Conservation (phyloP, 2,113 vertebrate genomes). For the Notarius quadriscutis region DNA sequence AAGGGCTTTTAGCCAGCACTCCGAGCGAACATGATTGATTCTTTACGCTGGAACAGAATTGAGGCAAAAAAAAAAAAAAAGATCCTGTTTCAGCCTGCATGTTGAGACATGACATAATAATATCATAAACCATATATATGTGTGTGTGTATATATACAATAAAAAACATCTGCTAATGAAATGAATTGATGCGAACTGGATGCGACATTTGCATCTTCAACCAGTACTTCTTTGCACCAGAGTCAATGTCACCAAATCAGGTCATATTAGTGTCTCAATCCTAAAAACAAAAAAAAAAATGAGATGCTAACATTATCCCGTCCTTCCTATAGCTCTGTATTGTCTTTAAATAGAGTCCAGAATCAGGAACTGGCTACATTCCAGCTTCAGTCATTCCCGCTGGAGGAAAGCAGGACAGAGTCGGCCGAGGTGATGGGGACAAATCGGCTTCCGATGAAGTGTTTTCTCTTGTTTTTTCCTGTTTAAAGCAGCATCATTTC, state of each 20-base stretch:
- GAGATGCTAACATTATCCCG: constrained; percentile 37
- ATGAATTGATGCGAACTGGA: background rate
- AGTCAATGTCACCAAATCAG: background rate
- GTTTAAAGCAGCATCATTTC: constrained; percentile 62
- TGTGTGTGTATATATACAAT: too few species aligned
- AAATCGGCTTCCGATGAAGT: constrained; percentile 77
- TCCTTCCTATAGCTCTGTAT: constrained; percentile 47
- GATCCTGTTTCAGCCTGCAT: background rate
- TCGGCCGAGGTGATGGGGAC: constrained; percentile 74
- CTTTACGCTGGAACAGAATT: constrained; percentile 11
- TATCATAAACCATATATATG: background rate
- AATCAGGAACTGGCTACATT: constrained; percentile 65
- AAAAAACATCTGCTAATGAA: background rate
- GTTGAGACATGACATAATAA: background rate
- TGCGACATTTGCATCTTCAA: background rate
- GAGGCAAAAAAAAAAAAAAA: background rate
- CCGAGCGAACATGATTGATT: constrained; percentile 36
- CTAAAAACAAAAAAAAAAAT: background rate
- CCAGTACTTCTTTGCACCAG: background rate
- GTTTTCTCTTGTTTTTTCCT: constrained; percentile 49
- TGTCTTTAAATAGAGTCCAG: constrained; percentile 66
- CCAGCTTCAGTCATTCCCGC: constrained; percentile 71
- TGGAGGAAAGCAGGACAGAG: constrained; percentile 61
- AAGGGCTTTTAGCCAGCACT: constrained; percentile 45
- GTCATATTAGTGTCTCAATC: background rate